A percentile compares a stretch with the other conserved stretches of the same genome.
phyloP scores from a whole-genome alignment of 2,888 invertebrate genomes.

The Falcaria lacertinaria region DNA sequence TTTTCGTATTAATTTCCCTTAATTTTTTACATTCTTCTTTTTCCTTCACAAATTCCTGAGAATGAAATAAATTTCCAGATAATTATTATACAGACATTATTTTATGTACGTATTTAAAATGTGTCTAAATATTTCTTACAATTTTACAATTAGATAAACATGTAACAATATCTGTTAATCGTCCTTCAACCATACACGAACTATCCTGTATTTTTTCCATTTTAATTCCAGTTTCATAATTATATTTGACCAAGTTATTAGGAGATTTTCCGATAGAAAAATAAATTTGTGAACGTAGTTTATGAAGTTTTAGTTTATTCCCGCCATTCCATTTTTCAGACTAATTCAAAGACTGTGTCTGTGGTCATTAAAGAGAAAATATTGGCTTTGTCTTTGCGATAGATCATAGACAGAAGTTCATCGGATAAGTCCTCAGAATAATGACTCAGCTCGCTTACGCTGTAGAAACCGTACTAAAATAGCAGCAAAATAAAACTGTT shows the following conservation, averaged over 20 bases:
- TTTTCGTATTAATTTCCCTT: slow-evolving; percentile 49
- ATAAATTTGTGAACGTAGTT: too few relatives aligned
- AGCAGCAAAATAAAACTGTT: too few relatives aligned
- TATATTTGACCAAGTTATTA: not conserved
- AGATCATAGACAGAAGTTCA: too few relatives aligned
- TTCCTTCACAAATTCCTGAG: slow-evolving; percentile 50
- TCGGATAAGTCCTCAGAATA: too few relatives aligned
- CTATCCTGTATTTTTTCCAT: slow-evolving; percentile 27
- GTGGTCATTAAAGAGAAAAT: too few relatives aligned
- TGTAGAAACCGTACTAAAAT: too few relatives aligned
- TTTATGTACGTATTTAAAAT: not conserved
- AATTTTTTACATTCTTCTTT: slow-evolving; percentile 54
- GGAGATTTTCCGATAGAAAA: too few relatives aligned
- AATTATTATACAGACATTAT: not conserved
- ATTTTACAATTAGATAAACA: slow-evolving; percentile 59
- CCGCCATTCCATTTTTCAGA: too few relatives aligned
- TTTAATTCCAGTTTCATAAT: not conserved
- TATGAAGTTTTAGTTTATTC: too few relatives aligned
- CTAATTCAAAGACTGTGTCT: too few relatives aligned
- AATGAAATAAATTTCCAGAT: not conserved
- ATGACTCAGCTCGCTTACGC: too few relatives aligned
- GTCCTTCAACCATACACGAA: slow-evolving; percentile 24
- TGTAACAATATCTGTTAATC: slow-evolving; percentile 50
- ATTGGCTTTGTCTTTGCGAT: too few relatives aligned
- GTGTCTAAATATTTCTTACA: slow-evolving; percentile 39